Percentiles rank a stretch among this genome's conserved stretches.
Conservation (phyloP, 2,113 vertebrate species). For the human (Homo sapiens) region GRCh38 chrX:20564001-20564500, state of each 20-base stretch:
- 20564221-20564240: background rate
- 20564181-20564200: background rate
- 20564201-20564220: background rate
- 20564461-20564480: slow-evolving; percentile 48
- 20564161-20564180: background rate
- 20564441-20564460: slow-evolving; percentile 22
- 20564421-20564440: slow-evolving; percentile 40
- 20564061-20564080: background rate
- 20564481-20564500: slow-evolving; percentile 61
- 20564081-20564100: slow-evolving; percentile 11
- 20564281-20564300: background rate
- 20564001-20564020: background rate
- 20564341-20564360: background rate
- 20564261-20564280: background rate
- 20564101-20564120: background rate
- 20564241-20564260: background rate
- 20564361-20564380: slow-evolving; percentile 36
- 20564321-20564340: background rate
- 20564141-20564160: background rate
- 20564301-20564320: background rate
- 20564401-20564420: slow-evolving; percentile 41
- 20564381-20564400: background rate
- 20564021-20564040: slow-evolving; percentile 2
- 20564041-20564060: background rate
- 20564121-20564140: background rate